Percentiles rank a stretch among this genome's conserved stretches.
These are phyloP conservation scores for Ammodramus savannarum DNA, from an alignment of 2,113 vertebrate species.

Conservation along the genomic window DNA sequence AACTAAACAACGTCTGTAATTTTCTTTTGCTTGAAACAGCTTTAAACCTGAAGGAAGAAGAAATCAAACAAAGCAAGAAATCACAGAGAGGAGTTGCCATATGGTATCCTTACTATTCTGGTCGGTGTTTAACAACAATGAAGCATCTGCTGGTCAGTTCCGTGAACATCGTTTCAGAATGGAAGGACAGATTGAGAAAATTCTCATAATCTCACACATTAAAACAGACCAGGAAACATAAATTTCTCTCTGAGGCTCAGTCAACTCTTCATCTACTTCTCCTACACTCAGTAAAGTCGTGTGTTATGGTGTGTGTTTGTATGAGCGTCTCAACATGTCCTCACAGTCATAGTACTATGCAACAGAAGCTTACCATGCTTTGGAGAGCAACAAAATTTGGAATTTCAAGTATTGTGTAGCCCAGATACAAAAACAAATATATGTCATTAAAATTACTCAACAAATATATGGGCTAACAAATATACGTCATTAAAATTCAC, in stretches of 20 bases:
- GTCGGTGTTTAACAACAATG: not conserved
- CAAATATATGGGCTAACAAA: not conserved
- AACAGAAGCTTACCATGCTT: not conserved
- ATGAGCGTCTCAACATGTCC: not conserved
- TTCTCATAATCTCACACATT: not conserved
- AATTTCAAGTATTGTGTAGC: conserved; percentile 14
- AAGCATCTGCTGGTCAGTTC: not conserved
- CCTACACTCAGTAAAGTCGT: not conserved
- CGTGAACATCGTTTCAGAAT: not conserved
- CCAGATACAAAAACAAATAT: not conserved
- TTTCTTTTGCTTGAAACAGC: not conserved
- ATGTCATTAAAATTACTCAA: not conserved
- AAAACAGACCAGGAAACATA: not conserved
- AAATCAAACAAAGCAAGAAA: not conserved
- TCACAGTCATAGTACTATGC: not conserved
- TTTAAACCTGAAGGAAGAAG: not conserved
- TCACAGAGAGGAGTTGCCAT: not conserved
- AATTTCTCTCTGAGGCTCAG: not conserved
- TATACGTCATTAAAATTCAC: not conserved
- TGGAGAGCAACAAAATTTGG: not conserved
- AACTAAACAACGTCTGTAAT: not conserved
- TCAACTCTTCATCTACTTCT: not conserved
- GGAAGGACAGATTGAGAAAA: not conserved
- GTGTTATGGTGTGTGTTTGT: not conserved
- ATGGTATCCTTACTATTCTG: not conserved